Conservation (phyloP, 2,888 invertebrate species). For the Drosophila atripex region DNA sequence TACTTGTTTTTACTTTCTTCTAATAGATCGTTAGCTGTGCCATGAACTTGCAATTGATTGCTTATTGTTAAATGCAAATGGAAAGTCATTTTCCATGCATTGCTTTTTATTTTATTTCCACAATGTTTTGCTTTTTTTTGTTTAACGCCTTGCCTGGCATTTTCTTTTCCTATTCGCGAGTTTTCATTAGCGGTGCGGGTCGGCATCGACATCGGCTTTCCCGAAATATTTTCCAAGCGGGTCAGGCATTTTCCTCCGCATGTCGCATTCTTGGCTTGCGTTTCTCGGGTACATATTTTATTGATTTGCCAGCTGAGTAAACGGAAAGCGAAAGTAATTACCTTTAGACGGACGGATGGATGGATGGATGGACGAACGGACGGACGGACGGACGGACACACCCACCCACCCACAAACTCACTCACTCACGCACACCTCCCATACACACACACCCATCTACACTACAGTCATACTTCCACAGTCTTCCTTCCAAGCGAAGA, state of each 20-base stretch:
- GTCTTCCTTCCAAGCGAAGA: constrained; percentile 6
- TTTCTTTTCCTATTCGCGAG: constrained; percentile 32
- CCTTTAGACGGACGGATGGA: constrained; percentile 46
- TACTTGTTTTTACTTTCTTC: constrained; percentile 77
- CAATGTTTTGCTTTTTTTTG: constrained; percentile 15
- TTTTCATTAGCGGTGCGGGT: constrained; percentile 31
- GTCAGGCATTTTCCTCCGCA: constrained; percentile 30
- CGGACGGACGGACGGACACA: constrained; percentile 4
- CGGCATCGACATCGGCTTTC: constrained; percentile 23
- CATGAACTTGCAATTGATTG: constrained; percentile 78
- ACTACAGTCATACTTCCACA: constrained; percentile 4
- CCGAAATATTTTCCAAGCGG: constrained; percentile 33
- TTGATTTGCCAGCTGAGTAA: constrained; percentile 63
- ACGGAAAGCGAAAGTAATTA: constrained; percentile 74
- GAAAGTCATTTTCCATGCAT: constrained; percentile 73
- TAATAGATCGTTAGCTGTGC: constrained; percentile 78
- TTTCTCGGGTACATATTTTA: constrained; percentile 28
- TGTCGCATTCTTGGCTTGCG: constrained; percentile 16
- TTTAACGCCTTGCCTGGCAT: constrained; percentile 6
- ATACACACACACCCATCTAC: background rate
- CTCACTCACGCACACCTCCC: constrained; percentile 1
- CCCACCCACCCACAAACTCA: background rate
- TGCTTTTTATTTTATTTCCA: constrained; percentile 26
- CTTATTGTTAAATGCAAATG: constrained; percentile 79
- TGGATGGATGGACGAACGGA: constrained; percentile 50